Evolutionary conservation across 1,140 invertebrate genomes (phyloP), one percentile per base, ranked within the genome.

Genomic region (Cyrtorhinus lividipennis): DNA sequence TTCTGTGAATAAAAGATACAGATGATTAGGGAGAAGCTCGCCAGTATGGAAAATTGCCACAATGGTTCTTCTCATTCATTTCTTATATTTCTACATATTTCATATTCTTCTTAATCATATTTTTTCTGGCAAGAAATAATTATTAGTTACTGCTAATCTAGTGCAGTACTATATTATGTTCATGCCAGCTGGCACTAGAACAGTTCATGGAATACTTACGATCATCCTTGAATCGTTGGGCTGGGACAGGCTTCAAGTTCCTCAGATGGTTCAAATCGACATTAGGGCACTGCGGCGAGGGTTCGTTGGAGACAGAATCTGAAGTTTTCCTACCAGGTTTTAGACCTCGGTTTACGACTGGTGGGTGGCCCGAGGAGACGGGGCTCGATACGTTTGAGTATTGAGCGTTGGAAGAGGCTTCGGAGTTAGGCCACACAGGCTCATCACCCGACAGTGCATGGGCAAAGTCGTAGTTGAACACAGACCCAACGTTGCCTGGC

Each of bases 301-400:
- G 68, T 46, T 73, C 71, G 62, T 68, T 69, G 10, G 71, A 72
- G 5, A 65, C 63, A 46, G 68, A 69, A 27, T 83, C 81, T 48
- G 80, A 83, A 13, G 76, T 72, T 70, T 79, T 81, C 60, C 79
- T 72, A 67, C 78, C 81, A 18, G 90, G 90, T 71, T 93, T 93
- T 1, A 92, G 75, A 48, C 82, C 83, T 13, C 89, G 77, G 70
- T 92, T 85, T 25, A 90, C 84, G 8, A 78, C 76, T 2, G 87
- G 87, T 8, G 88, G 86, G 38, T 64, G 63, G 22, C 59, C 64
- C 61, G 64, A 58, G 44, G 15, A 27, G 12, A 74, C 1, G 74
- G 70, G 22, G 78, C 78, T 81, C 13, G 80, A 77, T 22, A 81
- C 70, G 72, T 81, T 82, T 1, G 78, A 82, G 65, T 83, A 80